Base-by-base conservation (phyloP, 92 coral and sea anemone genomes). In the Epizoanthus rinbou region DNA sequence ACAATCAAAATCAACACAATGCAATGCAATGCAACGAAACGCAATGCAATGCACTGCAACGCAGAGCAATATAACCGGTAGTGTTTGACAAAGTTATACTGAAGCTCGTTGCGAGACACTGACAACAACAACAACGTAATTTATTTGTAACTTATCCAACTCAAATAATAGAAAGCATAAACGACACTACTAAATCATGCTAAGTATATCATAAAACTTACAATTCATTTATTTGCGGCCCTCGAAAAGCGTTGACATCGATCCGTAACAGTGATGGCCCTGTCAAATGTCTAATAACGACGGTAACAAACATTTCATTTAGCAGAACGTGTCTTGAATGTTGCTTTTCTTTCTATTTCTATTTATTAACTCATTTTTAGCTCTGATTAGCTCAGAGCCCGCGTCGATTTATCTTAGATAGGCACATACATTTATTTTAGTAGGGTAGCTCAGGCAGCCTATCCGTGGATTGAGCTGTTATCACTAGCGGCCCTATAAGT, bases 201-300 rank as follows among this genome's bases (percentile, higher is more conserved):
- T 18, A 21, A 11, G 3, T 47, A 11, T 50, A 73, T 47, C 31
- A 39, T n/a, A 31, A 57, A 24, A 18, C 82, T 59, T 59, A 76
- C 82, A 76, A 56, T 39, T 39, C 50, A 21, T 76, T n/a, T 56
- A 76, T 67, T 58, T 39, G 59, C 6, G 69, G 82, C 56, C 82
- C 82, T 76, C 69, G 82, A 60, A 76, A 37, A 33, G 82, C 82
- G 22, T 76, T 19, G 14, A 64, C 56, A 76, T 47, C 13, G 10
- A 76, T 60, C 70, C 37, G 43, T 41, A 60, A 21, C 5, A 76
- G 70, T 0, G 69, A 76, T 0, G 69, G 31, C 35, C 82, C 82
- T 17, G 69, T 69, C 69, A 76, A 4, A 64, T 76, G 82, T 37
- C 82, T 76, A 69, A 6, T 47, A 57, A 75, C 57, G 23, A 58